Base-by-base conservation (phyloP, 2,888 invertebrate genomes). In the Agrochola macilenta region DNA sequence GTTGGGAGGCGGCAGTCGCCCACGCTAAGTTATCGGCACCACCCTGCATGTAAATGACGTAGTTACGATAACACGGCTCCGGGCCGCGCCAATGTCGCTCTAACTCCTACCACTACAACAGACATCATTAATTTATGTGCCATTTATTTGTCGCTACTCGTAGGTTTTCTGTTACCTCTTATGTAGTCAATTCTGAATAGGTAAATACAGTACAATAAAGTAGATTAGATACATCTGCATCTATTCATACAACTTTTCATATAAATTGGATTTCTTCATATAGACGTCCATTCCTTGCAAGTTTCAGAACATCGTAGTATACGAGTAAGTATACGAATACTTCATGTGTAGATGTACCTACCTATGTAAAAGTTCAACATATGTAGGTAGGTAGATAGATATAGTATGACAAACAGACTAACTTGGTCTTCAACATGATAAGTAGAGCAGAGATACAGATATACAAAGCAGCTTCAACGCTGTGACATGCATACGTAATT, bases 41-140 rank as follows among this genome's bases (percentile, higher is more conserved):
- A 90, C 92, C 92, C 92, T 92, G 95, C 93, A 96, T 96, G 91
- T 92, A 95, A 96, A 96, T 96, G 95, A 93, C 93, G 91, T 88
- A 92, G 92, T 80, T 82, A 77, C 75, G 88, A 92, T 91, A 92
- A 89, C 87, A 79, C 74, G 83, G 76, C 81, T 78, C 79, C 80
- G 81, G 78, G 87, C 73, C 80, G 78, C 84, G 83, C 82, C 83
- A 88, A 72, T 86, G 85, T 85, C 81, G 72, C 78, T 74, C 70
- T 81, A 85, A 82, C 77, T 82, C 70, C 76, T 70, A 82, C 74
- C 76, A 69, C 63, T 65, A 71, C 58, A 75, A 73, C 66, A 74
- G 71, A 65, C 64, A 60, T 74, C 57, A 86, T 74, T 83, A 71
- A 82, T 83, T 70, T 70, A 52, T 74, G 35, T 26, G 63, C 63